Percentiles rank a stretch among this genome's conserved stretches.
phyloP scores from a whole-genome alignment of 2,888 invertebrate species.

The Dendrolimus houi region DNA sequence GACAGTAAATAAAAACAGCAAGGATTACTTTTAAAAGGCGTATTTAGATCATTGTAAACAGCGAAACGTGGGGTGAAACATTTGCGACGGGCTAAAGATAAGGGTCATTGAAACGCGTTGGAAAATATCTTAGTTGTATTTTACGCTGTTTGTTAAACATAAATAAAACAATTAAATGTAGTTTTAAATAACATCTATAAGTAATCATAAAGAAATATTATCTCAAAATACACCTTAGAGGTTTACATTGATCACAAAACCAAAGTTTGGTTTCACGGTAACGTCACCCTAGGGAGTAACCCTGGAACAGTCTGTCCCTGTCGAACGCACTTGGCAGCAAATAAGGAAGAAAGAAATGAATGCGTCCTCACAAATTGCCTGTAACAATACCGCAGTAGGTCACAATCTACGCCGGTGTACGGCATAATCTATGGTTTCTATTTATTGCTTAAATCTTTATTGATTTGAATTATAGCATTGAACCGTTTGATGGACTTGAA shows the following conservation, averaged over 20 bases:
- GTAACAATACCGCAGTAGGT: conserved; percentile 56
- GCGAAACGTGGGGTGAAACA: too few species aligned
- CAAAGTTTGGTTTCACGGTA: conserved; percentile 59
- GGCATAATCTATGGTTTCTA: conserved; percentile 34
- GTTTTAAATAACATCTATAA: too few species aligned
- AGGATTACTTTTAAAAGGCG: too few species aligned
- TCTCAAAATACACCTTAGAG: conserved; percentile 59
- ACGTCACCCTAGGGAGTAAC: conserved; percentile 57
- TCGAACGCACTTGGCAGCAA: conserved; percentile 38
- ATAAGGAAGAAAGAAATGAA: conserved; percentile 42
- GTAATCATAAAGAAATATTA: conserved; percentile 35
- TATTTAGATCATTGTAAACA: too few species aligned
- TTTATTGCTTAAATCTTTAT: conserved; percentile 24
- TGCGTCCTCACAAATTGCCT: conserved; percentile 47
- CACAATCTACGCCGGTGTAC: conserved; percentile 43
- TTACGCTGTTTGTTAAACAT: too few species aligned
- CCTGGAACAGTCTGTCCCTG: conserved; percentile 36
- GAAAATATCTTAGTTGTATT: too few species aligned
- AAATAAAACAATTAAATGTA: too few species aligned
- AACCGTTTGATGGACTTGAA: too few species aligned
- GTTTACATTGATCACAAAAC: conserved; percentile 59
- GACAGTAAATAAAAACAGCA: too few species aligned
- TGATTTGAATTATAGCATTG: conserved; percentile 18
- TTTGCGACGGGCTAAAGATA: too few species aligned
- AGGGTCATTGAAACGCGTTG: too few species aligned